Conservation (phyloP, 2,888 invertebrate genomes). For the Parnassius apollo region DNA sequence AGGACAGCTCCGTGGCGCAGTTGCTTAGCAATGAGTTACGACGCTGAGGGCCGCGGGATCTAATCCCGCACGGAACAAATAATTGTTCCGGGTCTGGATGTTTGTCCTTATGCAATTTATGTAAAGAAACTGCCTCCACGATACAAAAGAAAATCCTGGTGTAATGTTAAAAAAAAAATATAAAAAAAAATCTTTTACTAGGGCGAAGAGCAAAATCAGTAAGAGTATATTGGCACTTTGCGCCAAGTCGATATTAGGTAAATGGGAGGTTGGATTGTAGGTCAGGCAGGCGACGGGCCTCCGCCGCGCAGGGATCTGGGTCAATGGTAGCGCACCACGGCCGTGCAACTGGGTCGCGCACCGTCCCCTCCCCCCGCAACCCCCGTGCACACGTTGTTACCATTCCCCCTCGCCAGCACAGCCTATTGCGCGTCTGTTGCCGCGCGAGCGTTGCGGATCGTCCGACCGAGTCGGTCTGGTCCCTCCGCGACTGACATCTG, state of each 20-base stretch:
- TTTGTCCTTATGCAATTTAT: no score
- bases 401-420: neutral
- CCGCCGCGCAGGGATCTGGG: conserved; percentile 36
- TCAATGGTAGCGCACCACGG: conserved; percentile 46
- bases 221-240: conserved; percentile 20
- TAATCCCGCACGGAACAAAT: no score
- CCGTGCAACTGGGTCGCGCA: conserved; percentile 39
- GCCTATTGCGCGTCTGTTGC: neutral
- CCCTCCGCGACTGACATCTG: neutral
- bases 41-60: no score
- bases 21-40: no score
- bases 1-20: no score
- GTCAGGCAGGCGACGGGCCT: conserved; percentile 45
- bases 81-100: no score
- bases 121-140: no score
- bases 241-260: conserved; percentile 34
- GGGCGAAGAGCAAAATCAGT: neutral
- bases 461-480: neutral
- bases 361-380: conserved; percentile 13
- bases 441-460: neutral
- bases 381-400: conserved; percentile 13
- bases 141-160: no score
- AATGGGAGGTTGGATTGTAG: conserved; percentile 47
- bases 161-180: no score
- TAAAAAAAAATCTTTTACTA: no score